These are phyloP conservation scores for Hetaerina americana DNA, from an alignment of 1,140 invertebrate species.

Conservation along the genomic window DNA sequence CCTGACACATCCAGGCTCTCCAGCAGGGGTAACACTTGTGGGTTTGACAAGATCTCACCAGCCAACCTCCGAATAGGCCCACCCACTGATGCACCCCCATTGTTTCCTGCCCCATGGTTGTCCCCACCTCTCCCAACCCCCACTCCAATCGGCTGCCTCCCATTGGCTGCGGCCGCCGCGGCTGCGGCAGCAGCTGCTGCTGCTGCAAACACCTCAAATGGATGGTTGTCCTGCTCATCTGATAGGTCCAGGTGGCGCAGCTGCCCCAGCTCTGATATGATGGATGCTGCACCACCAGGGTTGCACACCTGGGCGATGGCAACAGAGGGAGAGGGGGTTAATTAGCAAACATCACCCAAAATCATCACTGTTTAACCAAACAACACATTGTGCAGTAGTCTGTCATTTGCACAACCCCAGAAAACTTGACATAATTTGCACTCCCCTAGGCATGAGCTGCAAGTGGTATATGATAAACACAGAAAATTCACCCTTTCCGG, in stretches of 20 bases:
- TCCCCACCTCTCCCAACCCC: no score
- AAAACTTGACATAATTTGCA: no score
- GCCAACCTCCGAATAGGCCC: neutral
- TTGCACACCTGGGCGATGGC: constrained; percentile 23
- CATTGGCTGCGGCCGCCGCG: neutral
- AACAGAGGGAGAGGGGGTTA: no score
- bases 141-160: neutral
- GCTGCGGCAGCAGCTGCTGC: neutral
- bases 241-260: constrained; percentile 52
- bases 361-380: no score
- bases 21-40: neutral
- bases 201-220: constrained; percentile 30
- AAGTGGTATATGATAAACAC: no score
- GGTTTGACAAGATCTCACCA: neutral
- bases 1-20: neutral
- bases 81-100: neutral
- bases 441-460: no score
- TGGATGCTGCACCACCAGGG: neutral
- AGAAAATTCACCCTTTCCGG: no score
- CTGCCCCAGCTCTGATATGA: constrained; percentile 34
- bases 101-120: neutral
- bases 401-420: no score
- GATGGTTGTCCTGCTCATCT: constrained; percentile 38
- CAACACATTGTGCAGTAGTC: no score
- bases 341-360: no score